Conservation (phyloP, 2,888 invertebrate genomes). For the Metalampra italica region DNA sequence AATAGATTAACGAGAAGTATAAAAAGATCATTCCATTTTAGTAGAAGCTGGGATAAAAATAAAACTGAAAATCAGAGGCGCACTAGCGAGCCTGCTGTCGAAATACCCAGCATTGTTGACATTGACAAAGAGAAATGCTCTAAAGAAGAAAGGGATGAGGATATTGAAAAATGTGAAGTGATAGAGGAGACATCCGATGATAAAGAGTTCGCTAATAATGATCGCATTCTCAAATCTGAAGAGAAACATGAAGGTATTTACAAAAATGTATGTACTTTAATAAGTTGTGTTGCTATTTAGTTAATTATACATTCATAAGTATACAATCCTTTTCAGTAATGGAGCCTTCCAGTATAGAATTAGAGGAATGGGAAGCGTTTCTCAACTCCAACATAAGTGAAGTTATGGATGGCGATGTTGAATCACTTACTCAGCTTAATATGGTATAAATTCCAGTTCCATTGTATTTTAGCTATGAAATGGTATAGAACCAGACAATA, state of each 20-base stretch:
- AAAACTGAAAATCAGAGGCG: slow-evolving; percentile 59
- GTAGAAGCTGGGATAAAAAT: slow-evolving; percentile 67
- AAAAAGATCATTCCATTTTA: slow-evolving; percentile 70
- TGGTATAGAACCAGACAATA: too few species aligned
- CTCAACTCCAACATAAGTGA: slow-evolving; percentile 89
- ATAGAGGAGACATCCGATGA: slow-evolving; percentile 63
- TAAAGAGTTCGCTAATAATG: slow-evolving; percentile 64
- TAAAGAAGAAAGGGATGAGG: slow-evolving; percentile 66
- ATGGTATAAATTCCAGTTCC: slow-evolving; percentile 55
- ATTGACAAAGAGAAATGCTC: slow-evolving; percentile 45
- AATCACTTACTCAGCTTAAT: slow-evolving; percentile 84
- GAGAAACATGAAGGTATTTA: slow-evolving; percentile 53
- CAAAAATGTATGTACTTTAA: not conserved
- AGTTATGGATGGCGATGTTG: slow-evolving; percentile 87
- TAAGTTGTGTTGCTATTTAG: not conserved
- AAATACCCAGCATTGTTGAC: slow-evolving; percentile 46
- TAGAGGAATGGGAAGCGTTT: slow-evolving; percentile 93
- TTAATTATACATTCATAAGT: slow-evolving; percentile 2
- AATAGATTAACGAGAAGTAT: slow-evolving; percentile 70
- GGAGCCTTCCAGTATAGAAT: slow-evolving; percentile 84
- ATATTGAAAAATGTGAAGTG: slow-evolving; percentile 63
- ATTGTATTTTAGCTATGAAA: not conserved
- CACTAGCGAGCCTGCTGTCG: slow-evolving; percentile 66
- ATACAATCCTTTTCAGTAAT: slow-evolving; percentile 41
- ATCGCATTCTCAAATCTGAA: slow-evolving; percentile 44